Conservation (phyloP, 2,888 invertebrate species). For the Nomada lathburiana region DNA sequence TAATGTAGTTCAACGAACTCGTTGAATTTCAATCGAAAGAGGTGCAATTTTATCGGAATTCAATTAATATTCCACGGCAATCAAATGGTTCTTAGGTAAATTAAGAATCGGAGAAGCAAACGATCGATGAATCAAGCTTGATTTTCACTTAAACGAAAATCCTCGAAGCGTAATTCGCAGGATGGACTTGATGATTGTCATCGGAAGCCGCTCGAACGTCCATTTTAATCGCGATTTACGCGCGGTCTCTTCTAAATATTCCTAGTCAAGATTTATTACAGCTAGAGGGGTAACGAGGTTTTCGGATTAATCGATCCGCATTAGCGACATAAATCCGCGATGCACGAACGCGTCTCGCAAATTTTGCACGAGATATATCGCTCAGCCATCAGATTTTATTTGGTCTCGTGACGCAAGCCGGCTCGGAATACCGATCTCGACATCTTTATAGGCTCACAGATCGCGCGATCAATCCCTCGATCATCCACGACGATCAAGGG, state of each 20-base stretch:
- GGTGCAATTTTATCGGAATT: too few relatives aligned
- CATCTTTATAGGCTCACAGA: conserved; percentile 14
- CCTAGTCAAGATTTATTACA: conserved; percentile 33
- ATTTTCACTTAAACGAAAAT: neutral
- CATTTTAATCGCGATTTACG: conserved; percentile 41
- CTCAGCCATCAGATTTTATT: neutral
- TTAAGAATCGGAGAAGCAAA: neutral
- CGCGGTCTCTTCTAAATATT: conserved; percentile 21
- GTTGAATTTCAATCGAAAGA: too few relatives aligned
- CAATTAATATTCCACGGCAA: too few relatives aligned
- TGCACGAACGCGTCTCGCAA: conserved; percentile 3
- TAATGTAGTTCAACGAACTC: neutral
- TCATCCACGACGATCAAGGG: conserved; percentile 26
- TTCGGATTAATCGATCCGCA: conserved; percentile 44
- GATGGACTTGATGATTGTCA: neutral
- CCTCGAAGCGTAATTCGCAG: neutral
- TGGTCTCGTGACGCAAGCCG: conserved; percentile 22
- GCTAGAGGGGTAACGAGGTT: conserved; percentile 8
- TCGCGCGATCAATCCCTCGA: conserved; percentile 25
- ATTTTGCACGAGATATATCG: conserved; percentile 30
- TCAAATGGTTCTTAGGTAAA: neutral
- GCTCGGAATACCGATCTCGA: conserved; percentile 8
- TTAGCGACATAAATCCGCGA: conserved; percentile 38
- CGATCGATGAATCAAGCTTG: too few relatives aligned
- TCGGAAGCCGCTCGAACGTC: neutral